Percentiles rank a stretch among this genome's conserved stretches.
Evolutionary conservation across 2,797 vertebrate genomes (phyloP).

Genomic region (Sarcophilus harrisii): DNA sequence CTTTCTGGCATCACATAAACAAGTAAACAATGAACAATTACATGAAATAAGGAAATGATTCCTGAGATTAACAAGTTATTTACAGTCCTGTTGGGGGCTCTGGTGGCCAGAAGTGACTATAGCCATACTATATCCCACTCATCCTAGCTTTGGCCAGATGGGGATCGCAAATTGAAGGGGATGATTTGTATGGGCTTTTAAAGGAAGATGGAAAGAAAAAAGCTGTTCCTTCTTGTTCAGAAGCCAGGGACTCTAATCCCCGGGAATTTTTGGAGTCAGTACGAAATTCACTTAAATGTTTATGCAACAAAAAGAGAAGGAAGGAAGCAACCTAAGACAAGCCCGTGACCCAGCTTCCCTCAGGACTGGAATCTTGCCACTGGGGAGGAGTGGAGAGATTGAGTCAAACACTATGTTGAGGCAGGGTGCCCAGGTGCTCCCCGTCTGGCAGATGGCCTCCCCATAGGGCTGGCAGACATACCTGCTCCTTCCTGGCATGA

Average conservation of each 20-base stretch:
- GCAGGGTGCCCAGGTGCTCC: background rate
- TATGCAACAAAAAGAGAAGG: rapidly evolving
- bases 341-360: background rate
- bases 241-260: background rate
- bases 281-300: background rate
- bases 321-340: background rate
- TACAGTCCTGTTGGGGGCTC: background rate
- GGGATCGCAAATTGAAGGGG: background rate
- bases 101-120: background rate
- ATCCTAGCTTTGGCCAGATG: background rate
- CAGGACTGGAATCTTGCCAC: background rate
- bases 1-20: background rate
- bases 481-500: background rate
- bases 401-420: background rate
- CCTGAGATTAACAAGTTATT: background rate
- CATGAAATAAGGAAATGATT: background rate
- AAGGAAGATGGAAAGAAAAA: background rate
- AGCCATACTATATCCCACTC: background rate
- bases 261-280: background rate
- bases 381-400: background rate
- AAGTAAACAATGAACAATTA: background rate
- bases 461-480: background rate
- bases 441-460: conserved; percentile 13
- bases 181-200: background rate
- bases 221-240: background rate